Evolutionary conservation across 1,140 invertebrate genomes (phyloP).

Genomic region (Conopomorpha cramerella): DNA sequence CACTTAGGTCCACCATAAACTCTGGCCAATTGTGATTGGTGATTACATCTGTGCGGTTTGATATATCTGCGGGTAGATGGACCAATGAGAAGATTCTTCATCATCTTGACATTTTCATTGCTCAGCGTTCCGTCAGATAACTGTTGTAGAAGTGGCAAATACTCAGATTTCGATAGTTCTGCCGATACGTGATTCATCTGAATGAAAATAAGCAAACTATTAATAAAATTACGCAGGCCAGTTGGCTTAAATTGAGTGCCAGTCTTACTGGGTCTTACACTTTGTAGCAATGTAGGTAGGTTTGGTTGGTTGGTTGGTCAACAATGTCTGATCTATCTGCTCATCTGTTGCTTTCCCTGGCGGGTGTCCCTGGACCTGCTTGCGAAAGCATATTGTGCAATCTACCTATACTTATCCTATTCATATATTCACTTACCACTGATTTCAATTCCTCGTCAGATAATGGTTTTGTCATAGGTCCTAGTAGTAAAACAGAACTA

Average conservation of each 20-base stretch:
- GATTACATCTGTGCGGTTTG: slow-evolving; percentile 45
- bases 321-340: too few species aligned
- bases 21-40: slow-evolving; percentile 31
- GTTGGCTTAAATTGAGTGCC: too few species aligned
- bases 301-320: too few species aligned
- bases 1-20: slow-evolving; percentile 45
- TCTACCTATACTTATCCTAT: too few species aligned
- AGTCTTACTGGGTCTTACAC: too few species aligned
- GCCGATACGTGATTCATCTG: slow-evolving; percentile 41
- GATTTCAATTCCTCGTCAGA: slow-evolving; percentile 28
- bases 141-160: slow-evolving; percentile 29
- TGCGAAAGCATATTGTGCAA: too few species aligned
- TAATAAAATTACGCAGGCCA: too few species aligned
- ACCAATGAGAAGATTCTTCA: slow-evolving; percentile 31
- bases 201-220: slow-evolving; percentile 7
- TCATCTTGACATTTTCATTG: slow-evolving; percentile 18
- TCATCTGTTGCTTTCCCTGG: too few species aligned
- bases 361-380: too few species aligned
- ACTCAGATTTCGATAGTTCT: slow-evolving; percentile 40
- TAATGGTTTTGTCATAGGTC: slow-evolving; percentile 31
- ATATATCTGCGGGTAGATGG: slow-evolving; percentile 38
- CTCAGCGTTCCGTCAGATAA: slow-evolving; percentile 24
- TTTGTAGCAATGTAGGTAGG: too few species aligned
- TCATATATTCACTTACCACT: slow-evolving; percentile 33
- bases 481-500: slow-evolving; percentile 36